Evolutionary conservation across 1,140 invertebrate species (phyloP).

Genomic region (Drosophila watanabei): DNA sequence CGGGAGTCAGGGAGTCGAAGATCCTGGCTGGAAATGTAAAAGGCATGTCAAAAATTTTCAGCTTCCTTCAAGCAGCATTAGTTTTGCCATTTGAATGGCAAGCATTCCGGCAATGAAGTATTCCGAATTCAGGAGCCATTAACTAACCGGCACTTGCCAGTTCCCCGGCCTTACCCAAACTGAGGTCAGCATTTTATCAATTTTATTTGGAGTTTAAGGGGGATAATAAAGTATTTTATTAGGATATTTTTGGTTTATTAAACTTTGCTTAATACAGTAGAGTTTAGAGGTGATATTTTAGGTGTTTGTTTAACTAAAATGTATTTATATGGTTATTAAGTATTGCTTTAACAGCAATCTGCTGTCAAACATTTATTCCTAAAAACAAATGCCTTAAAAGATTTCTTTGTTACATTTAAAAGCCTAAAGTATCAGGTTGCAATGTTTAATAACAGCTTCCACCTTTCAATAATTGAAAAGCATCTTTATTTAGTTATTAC

Average conservation of each 20-base stretch:
- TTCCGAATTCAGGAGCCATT: conserved; percentile 34
- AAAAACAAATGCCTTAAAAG: no score
- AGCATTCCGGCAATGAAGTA: conserved; percentile 52
- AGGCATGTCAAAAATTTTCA: conserved; percentile 76
- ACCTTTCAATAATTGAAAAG: not conserved
- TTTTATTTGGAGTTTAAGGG: not conserved
- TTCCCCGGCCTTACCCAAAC: not conserved
- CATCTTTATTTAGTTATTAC: not conserved
- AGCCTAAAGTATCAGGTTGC: not conserved
- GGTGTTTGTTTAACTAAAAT: not conserved
- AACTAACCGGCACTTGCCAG: conserved; percentile 31
- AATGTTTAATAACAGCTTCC: not conserved
- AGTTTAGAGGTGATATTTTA: not conserved
- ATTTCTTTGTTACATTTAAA: no score
- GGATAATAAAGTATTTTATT: not conserved
- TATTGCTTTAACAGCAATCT: no score
- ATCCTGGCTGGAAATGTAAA: conserved; percentile 70
- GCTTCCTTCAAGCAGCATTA: conserved; percentile 59
- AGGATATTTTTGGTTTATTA: not conserved
- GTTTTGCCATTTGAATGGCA: conserved; percentile 70
- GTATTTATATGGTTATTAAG: no score
- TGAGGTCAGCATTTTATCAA: conserved; percentile 19
- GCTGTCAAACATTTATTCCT: not conserved
- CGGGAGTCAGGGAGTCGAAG: conserved; percentile 23
- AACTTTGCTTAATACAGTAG: no score